phyloP scores from a whole-genome alignment of 2,888 invertebrate genomes.

The Megaustenia siamemsis region DNA sequence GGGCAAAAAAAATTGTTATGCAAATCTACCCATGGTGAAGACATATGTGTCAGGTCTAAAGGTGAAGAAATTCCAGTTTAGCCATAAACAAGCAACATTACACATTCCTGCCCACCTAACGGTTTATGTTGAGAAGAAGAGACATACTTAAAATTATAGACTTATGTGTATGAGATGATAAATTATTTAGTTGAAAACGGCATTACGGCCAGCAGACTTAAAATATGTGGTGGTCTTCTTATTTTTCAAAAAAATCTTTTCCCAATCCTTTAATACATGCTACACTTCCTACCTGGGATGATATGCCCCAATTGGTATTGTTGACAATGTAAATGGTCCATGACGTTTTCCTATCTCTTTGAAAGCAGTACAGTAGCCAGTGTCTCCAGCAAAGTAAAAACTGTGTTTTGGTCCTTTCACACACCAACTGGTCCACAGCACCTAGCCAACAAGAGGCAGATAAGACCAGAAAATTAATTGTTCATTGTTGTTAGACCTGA shows the following conservation, averaged over 20 bases:
- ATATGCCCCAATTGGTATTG: constrained; percentile 83
- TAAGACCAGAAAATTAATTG: too few relatives aligned
- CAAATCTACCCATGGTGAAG: too few relatives aligned
- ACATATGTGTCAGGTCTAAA: too few relatives aligned
- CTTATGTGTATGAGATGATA: background rate
- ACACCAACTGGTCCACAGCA: constrained; percentile 82
- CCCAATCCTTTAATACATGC: background rate
- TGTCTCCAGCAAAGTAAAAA: constrained; percentile 82
- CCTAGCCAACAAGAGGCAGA: constrained; percentile 67
- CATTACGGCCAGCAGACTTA: background rate
- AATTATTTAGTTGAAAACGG: background rate
- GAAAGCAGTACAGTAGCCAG: constrained; percentile 82
- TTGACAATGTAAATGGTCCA: constrained; percentile 82
- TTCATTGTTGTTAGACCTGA: too few relatives aligned
- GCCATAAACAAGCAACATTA: too few relatives aligned
- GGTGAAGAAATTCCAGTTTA: too few relatives aligned
- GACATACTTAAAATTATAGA: too few relatives aligned
- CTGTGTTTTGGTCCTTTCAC: constrained; percentile 79
- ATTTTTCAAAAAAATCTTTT: background rate
- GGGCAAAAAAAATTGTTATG: too few relatives aligned
- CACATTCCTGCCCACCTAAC: too few relatives aligned
- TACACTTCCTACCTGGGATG: constrained; percentile 79
- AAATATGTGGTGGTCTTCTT: too few relatives aligned
- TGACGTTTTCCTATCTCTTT: constrained; percentile 81
- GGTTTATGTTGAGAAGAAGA: too few relatives aligned